A percentile compares a stretch with the other conserved stretches of the same genome.
Evolutionary conservation across 2,113 vertebrate species (phyloP).

Genomic region (Rynchops niger): DNA sequence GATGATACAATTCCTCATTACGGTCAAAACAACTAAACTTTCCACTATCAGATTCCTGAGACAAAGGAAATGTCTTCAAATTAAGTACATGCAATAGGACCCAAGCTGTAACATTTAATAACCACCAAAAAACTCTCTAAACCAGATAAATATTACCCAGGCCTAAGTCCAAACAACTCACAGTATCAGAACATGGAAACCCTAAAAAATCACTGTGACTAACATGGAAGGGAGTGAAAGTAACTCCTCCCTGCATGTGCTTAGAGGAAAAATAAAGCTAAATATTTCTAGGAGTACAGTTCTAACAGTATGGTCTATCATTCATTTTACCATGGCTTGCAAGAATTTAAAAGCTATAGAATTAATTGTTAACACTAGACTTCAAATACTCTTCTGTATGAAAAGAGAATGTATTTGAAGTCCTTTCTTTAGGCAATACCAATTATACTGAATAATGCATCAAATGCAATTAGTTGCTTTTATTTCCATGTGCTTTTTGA

Average conservation of each 20-base stretch:
- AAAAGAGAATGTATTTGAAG: neutral
- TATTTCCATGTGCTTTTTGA: neutral
- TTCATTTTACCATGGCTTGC: neutral
- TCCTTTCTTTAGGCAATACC: neutral
- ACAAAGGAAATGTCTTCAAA: neutral
- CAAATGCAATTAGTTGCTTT: neutral
- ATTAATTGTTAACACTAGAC: neutral
- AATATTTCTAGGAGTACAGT: neutral
- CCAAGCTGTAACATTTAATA: neutral
- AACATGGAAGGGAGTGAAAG: neutral
- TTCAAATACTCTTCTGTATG: neutral
- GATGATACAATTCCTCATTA: neutral
- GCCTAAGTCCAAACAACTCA: neutral
- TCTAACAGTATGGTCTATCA: neutral
- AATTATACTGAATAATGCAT: neutral
- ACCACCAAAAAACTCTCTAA: neutral
- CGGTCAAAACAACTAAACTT: neutral
- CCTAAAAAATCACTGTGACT: neutral
- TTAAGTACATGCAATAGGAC: neutral
- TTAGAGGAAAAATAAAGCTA: neutral
- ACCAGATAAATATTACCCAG: neutral
- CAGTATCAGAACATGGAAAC: neutral
- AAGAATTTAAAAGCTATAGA: neutral
- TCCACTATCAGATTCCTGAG: neutral
- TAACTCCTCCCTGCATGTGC: neutral